Base-by-base conservation (phyloP, 2,888 invertebrate genomes). In the Pogonocherus hispidulus region DNA sequence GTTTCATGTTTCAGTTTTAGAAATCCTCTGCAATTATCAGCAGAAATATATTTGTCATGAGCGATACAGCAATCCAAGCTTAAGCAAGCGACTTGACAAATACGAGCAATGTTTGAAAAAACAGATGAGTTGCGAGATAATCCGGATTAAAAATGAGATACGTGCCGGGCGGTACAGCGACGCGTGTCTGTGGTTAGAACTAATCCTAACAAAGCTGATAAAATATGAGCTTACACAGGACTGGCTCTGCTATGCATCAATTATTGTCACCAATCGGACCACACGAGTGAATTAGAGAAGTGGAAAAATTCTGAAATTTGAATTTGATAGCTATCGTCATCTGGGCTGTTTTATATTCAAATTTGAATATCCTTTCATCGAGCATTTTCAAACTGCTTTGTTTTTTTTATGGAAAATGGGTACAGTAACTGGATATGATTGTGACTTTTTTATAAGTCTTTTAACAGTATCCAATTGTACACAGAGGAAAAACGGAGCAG, bases 111-210 rank as follows among this genome's bases (percentile, higher is more conserved):
- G 74, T 71, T 72, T 63, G 67, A 71, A 78, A 78, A 82, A 81
- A 76, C 78, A 80, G 80, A 81, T 78, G 79, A 82, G 78, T 80
- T 75, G 76, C 72, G 77, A 77, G 82, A 83, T 84, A 84, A 84
- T 83, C 84, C 82, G 83, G 84, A 84, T 84, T 85, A 84, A 85
- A 84, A 84, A 84, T 84, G 85, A 84, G 84, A 83, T 84, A 84
- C 84, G 83, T 81, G 81, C 78, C 76, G 74, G 76, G 78, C 78
- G 79, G 71, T 74, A 76, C 77, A 80, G 74, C 79, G 74, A 77
- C 73, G 76, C 74, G 78, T 54, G 71, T 71, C 70, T 60, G 67
- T 51, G 69, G 70, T 67, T 46, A 60, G 49, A 63, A 67, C 56
- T 73, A 74, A 75, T 69, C 73, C 71, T 44, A 66, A 71, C 69